Base-by-base conservation (phyloP, 2,888 invertebrate species). In the Drosophila diplacantha region DNA sequence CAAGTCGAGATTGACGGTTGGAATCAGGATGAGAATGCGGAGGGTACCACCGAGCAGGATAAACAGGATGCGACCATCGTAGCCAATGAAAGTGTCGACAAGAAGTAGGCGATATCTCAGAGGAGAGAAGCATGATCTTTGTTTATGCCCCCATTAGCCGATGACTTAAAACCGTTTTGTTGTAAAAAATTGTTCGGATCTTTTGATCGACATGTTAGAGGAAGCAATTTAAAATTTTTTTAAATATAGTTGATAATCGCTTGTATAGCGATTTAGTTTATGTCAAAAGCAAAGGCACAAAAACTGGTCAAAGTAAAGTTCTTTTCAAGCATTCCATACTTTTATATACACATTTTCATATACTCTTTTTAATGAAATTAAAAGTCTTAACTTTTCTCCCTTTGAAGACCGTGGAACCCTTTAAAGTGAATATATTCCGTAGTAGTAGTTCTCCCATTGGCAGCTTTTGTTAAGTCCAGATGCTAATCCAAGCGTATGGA, bases 1-100 rank as follows among this genome's bases (percentile, higher is more conserved):
- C 74, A 81, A 6, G 60, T 78, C 6, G 78, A 81, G 22, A 78
- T 78, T 14, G 75, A 78, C 41, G 81, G 78, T 1, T 78, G 74
- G 75, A 72, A 59, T 14, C 59, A 61, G 31, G 41, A 32, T 39
- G 24, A n/a, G 9, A 14, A 24, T 1, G 66, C 50, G 0, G 51
- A 58, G 0, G 60, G 53, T 8, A 64, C 51, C 14, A 59, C 61
- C 1, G 62, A 79, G 6, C 72, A 71, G 16, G 38, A 29, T 2
- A 35, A 51, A 2, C 32, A 24, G 4, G 46, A 59, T 3, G 31
- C 74, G 1, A 67, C 68, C 9, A 73, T 73, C 16, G 14, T 8
- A 8, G 73, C 74, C 12, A 57, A 79, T 16, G 80, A 74, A n/a
- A 49, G 39, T 1, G 77, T 5, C 5, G 41, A 26, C 11, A 46